Evolutionary conservation across 2,113 vertebrate species (phyloP), one percentile per base, ranked within the genome.

Genomic region (Melanerpes aurifrons): DNA sequence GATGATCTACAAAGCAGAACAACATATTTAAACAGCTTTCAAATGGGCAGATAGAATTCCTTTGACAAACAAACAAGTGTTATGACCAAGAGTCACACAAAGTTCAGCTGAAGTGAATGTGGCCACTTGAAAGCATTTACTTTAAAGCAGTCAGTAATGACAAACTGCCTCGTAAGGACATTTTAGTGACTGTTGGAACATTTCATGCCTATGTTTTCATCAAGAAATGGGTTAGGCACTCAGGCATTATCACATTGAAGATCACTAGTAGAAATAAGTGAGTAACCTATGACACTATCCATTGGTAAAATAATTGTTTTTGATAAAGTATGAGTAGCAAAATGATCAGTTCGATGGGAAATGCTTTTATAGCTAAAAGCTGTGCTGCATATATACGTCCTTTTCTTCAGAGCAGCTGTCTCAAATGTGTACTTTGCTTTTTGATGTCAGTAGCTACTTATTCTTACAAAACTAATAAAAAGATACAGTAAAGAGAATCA

Each of bases 31-130:
- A 86, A 50, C 31, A 77, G 26, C 69, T 81, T 80, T 80, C 90
- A 90, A 53, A 82, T 29, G 14, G 50, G 8, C 22, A 78, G 66
- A 54, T 9, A 75, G 37, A 90, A 84, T 37, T 40, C 5, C 48
- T 74, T 53, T 63, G 56, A 67, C 68, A 87, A 70, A 25, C 15
- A 71, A 75, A 43, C 37, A 71, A 35, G 7, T 13, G 15, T 62
- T 77, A 29, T 3, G 12, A 59, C 14, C 11, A 50, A 35, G 74
- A 79, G n/a, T 62, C 72, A 59, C 48, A 26, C 12, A 11, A 76
- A 82, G 78, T 54, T 86, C 76, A 75, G 4, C 45, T 66, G 48
- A 17, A 83, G 37, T 0, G 0, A 71, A 53, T 0, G 0, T 15
- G 31, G 14, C 16, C 50, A 20, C 45, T 89, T 80, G 40, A 40